A percentile compares a stretch with the other conserved stretches of the same genome.
phyloP scores from a whole-genome alignment of 2,113 vertebrate genomes.

The Lamprotornis superbus region DNA sequence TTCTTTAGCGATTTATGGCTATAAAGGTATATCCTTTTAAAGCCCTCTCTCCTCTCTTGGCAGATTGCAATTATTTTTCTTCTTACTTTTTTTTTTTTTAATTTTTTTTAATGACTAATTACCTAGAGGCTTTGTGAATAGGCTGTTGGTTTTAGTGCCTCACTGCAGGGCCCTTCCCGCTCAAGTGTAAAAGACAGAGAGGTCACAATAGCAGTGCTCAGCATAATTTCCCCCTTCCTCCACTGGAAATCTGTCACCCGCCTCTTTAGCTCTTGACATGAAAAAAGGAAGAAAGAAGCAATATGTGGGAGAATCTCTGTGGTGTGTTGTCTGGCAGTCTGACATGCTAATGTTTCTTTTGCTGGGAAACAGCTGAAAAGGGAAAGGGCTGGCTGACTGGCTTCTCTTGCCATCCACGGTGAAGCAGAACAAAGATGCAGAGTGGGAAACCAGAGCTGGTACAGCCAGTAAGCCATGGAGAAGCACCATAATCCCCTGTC shows the following conservation, averaged over 20 bases:
- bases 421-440: not conserved
- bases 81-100: not conserved
- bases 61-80: not conserved
- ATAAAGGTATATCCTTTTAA: conserved; percentile 37
- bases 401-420: not conserved
- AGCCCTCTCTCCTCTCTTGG: not conserved
- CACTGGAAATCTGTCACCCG: not conserved
- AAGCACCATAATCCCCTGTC: not conserved
- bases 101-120: conserved; percentile 14
- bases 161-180: not conserved
- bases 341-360: not conserved
- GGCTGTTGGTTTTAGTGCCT: not conserved
- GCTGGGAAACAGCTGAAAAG: not conserved
- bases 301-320: not conserved
- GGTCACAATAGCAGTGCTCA: not conserved
- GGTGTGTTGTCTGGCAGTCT: not conserved
- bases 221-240: not conserved
- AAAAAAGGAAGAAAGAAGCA: conserved; percentile 5
- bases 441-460: not conserved
- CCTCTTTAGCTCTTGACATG: not conserved
- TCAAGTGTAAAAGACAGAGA: conserved; percentile 4
- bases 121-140: not conserved
- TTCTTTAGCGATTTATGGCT: not conserved
- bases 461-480: not conserved
- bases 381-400: not conserved